Evolutionary conservation across 2,888 invertebrate genomes (phyloP).

Genomic region (Pachliopta kotzebuea): DNA sequence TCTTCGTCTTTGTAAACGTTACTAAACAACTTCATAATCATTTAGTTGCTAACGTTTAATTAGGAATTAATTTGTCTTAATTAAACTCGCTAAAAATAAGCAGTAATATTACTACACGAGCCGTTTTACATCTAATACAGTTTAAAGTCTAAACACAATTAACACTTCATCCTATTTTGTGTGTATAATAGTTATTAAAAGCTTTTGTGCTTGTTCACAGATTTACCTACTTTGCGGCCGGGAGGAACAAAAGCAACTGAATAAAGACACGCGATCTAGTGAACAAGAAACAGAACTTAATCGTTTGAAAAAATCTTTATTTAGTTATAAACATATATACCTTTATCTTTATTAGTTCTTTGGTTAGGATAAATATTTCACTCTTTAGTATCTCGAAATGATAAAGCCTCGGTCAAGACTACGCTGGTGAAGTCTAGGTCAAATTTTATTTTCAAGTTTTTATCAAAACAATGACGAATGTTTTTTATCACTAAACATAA

Average conservation of each 20-base stretch:
- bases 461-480: too few species aligned
- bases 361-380: too few species aligned
- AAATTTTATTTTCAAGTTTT: too few species aligned
- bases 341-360: background rate
- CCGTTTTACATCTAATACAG: background rate
- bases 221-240: slow-evolving; percentile 17
- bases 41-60: background rate
- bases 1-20: too few species aligned
- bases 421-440: too few species aligned
- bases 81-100: background rate
- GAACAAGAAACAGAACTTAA: background rate
- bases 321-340: background rate
- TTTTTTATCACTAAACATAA: too few species aligned
- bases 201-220: slow-evolving; percentile 12
- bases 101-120: background rate
- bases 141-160: slow-evolving; percentile 16
- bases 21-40: too few species aligned
- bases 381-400: too few species aligned
- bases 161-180: slow-evolving; percentile 12
- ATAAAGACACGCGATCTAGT: slow-evolving; percentile 10
- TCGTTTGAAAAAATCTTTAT: background rate
- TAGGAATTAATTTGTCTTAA: background rate
- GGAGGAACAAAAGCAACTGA: slow-evolving; percentile 14
- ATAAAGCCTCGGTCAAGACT: too few species aligned
- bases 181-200: slow-evolving; percentile 21